Percentiles rank a stretch among this genome's conserved stretches.
Conservation (phyloP, 2,797 vertebrate genomes). For the Poecilia velifera region DNA sequence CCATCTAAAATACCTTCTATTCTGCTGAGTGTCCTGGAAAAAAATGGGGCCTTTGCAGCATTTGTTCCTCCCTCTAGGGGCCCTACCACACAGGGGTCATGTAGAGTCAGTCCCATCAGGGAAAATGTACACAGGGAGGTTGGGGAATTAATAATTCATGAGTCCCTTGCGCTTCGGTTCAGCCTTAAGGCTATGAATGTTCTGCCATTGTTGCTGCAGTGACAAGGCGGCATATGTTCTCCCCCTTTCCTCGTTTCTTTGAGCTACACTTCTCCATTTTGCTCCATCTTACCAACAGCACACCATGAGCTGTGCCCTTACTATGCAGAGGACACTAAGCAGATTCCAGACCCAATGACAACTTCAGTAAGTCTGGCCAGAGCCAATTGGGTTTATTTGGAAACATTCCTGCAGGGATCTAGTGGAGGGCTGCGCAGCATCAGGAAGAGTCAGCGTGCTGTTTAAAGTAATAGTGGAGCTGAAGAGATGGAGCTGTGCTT, state of each 20-base stretch:
- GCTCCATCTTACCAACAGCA: conserved; percentile 25
- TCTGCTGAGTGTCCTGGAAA: conserved; percentile 5
- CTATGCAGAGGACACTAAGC: conserved; percentile 41
- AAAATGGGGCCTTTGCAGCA: conserved; percentile 27
- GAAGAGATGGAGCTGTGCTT: conserved; percentile 45
- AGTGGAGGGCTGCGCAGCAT: conserved; percentile 38
- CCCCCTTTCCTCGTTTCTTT: conserved; percentile 55
- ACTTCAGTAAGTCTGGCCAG: conserved; percentile 63
- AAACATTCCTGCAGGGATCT: conserved; percentile 56
- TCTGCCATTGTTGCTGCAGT: conserved; percentile 42
- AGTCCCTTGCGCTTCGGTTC: conserved; percentile 49
- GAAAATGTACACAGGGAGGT: conserved; percentile 51
- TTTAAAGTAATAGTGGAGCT: conserved; percentile 42
- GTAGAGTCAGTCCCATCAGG: conserved; percentile 34
- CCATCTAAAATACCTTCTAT: conserved; percentile 1
- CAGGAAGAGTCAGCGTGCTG: conserved; percentile 37
- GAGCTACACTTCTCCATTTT: conserved; percentile 21
- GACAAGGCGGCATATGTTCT: conserved; percentile 58
- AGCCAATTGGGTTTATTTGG: conserved; percentile 67
- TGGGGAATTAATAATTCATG: conserved; percentile 65
- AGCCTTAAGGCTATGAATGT: conserved; percentile 56
- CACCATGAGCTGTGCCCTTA: conserved; percentile 15
- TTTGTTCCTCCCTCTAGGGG: conserved; percentile 27
- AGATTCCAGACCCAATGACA: conserved; percentile 55
- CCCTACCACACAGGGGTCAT: conserved; percentile 33